Evolutionary conservation across 2,888 invertebrate genomes (phyloP).

Genomic region (Netelia melanura): DNA sequence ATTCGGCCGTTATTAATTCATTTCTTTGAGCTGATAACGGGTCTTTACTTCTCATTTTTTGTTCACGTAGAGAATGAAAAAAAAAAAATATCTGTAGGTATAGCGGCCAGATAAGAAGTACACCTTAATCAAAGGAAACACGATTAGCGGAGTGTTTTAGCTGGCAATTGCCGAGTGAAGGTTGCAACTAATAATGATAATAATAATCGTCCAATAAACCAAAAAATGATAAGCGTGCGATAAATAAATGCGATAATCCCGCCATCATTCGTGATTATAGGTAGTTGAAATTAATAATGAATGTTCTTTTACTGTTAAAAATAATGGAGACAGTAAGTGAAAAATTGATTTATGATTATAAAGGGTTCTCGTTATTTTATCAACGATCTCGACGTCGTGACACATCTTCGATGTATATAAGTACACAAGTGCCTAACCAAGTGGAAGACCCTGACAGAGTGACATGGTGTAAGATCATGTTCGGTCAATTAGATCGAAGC

Average conservation of each 20-base stretch:
- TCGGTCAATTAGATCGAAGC: slow-evolving; percentile 47
- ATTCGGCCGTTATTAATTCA: slow-evolving; percentile 14
- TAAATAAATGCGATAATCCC: no score
- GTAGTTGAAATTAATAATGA: not conserved
- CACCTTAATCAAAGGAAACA: no score
- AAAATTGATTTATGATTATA: slow-evolving; percentile 29
- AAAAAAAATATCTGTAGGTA: not conserved
- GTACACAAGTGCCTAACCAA: not conserved
- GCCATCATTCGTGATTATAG: no score
- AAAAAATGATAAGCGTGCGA: no score
- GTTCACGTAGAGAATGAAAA: not conserved
- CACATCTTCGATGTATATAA: slow-evolving; percentile 6
- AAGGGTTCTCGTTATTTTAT: not conserved
- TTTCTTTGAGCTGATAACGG: slow-evolving; percentile 23
- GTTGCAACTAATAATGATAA: no score
- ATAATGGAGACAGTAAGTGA: not conserved
- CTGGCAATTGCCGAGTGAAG: no score
- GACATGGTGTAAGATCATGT: slow-evolving; percentile 29
- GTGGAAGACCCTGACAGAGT: slow-evolving; percentile 4
- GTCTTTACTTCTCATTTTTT: not conserved
- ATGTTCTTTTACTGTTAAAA: no score
- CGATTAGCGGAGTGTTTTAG: no score
- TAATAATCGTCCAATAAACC: no score
- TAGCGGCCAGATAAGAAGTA: slow-evolving; percentile 25
- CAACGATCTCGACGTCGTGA: not conserved